phyloP scores from a whole-genome alignment of 2,797 vertebrate species.

The Myripristis murdjan region DNA sequence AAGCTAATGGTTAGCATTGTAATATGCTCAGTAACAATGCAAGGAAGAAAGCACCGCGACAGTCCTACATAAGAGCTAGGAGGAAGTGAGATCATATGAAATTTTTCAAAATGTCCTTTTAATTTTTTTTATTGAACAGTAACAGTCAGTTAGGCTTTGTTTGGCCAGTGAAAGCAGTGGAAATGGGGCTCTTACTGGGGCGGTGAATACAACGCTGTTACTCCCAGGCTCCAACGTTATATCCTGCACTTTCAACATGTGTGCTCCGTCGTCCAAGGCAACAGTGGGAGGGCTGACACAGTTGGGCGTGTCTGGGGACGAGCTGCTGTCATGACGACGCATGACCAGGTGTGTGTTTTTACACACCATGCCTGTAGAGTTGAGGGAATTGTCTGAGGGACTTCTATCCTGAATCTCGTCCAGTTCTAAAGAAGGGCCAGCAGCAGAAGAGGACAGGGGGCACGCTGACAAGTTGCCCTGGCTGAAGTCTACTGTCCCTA shows the following conservation, averaged over 20 bases:
- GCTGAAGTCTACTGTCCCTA: slow-evolving; percentile 88
- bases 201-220: slow-evolving; percentile 90
- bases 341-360: slow-evolving; percentile 95
- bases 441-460: slow-evolving; percentile 53
- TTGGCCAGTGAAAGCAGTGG: no score
- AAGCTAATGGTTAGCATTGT: no score
- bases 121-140: not conserved
- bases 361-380: slow-evolving; percentile 92
- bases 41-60: no score
- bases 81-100: no score
- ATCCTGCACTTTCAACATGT: slow-evolving; percentile 86
- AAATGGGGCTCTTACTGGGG: slow-evolving; percentile 85
- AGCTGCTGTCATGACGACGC: slow-evolving; percentile 87
- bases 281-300: slow-evolving; percentile 72
- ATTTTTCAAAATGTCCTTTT: no score
- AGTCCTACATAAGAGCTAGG: no score
- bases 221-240: slow-evolving; percentile 90
- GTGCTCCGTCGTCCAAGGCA: slow-evolving; percentile 88
- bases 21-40: no score
- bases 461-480: slow-evolving; percentile 69
- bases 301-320: slow-evolving; percentile 84
- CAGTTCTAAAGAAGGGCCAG: slow-evolving; percentile 85
- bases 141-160: not conserved
- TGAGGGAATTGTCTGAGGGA: slow-evolving; percentile 91
- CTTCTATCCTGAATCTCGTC: slow-evolving; percentile 93